Evolutionary conservation across 1,140 invertebrate species (phyloP), one percentile per base, ranked within the genome.

Genomic region (Limonius californicus): DNA sequence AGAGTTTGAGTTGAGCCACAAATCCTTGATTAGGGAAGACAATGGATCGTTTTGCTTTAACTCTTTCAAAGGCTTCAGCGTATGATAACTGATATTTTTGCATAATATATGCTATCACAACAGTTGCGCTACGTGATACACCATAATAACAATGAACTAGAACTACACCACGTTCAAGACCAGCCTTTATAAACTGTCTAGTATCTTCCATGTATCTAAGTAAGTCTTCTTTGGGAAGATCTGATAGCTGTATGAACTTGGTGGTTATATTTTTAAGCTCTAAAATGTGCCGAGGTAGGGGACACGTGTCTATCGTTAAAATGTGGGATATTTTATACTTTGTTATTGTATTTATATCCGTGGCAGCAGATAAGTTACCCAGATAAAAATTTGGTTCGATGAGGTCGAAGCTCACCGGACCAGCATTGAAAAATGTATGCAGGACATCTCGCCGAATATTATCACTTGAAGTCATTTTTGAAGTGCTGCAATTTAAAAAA

Each of bases 91-190:
- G 73, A 71, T 89, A 84, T 67, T 91, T 91, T 70, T 91, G 87
- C 91, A 95, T 94, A 6, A 92, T 76, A 72, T 89, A 94, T 7
- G 89, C 91, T 63, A 93, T 89, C 0, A 94, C 86, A 1, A 93
- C 79, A 0, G 90, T 87, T 0, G 90, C 88, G 68, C 91, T 94
- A 59, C 92, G 79, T 1, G 91, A 94, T n/a, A 94, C 86, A 15
- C 91, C 91, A 72, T 87, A 92, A 70, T 92, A 91, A 77, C 91
- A 94, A 70, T 94, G 91, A 0, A 93, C 89, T 9, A 93, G 76
- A 2, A 92, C 81, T 63, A 77, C 84, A 14, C 86, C 85, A 23
- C 80, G 78, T 47, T 78, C 71, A 3, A 82, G 68, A 8, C 85
- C 85, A 16, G 82, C 72, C 57, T 81, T 81, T 27, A 94, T 91